These are phyloP conservation scores for Apodemia zela DNA, from an alignment of 2,888 invertebrate species.

Conservation along the genomic window DNA sequence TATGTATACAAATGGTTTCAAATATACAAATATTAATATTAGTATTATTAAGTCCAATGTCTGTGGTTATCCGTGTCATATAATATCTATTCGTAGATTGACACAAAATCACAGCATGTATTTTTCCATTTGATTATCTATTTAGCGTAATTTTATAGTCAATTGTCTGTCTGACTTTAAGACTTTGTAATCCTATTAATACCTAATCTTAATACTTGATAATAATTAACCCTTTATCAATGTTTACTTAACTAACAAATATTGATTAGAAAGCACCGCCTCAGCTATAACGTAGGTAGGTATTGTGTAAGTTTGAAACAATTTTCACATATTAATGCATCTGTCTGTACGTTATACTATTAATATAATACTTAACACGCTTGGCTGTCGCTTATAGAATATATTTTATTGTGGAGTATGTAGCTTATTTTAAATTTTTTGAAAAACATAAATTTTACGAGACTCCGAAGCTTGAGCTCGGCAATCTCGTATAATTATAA, in stretches of 20 bases:
- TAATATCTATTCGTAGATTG: too few species aligned
- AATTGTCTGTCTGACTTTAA: background rate
- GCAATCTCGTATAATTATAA: conserved; percentile 40
- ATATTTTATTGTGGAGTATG: background rate
- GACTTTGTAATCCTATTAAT: background rate
- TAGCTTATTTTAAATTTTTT: conserved; percentile 5
- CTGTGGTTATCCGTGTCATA: too few species aligned
- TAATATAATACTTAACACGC: background rate
- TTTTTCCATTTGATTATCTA: background rate
- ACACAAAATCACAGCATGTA: background rate
- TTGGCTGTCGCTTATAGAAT: conserved; percentile 1
- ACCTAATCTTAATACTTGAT: background rate
- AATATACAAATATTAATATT: too few species aligned
- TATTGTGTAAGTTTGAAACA: background rate
- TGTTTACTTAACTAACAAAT: background rate
- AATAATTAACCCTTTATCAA: background rate
- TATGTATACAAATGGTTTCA: conserved; percentile 1
- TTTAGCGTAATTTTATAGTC: background rate
- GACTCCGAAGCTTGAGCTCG: conserved; percentile 47
- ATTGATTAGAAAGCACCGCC: background rate
- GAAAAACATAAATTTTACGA: conserved; percentile 37
- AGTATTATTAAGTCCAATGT: too few species aligned
- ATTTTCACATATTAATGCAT: background rate
- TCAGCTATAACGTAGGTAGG: background rate
- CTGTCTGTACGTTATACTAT: background rate